phyloP scores from a whole-genome alignment of 2,888 invertebrate genomes.

The Cerastis rubricosa region DNA sequence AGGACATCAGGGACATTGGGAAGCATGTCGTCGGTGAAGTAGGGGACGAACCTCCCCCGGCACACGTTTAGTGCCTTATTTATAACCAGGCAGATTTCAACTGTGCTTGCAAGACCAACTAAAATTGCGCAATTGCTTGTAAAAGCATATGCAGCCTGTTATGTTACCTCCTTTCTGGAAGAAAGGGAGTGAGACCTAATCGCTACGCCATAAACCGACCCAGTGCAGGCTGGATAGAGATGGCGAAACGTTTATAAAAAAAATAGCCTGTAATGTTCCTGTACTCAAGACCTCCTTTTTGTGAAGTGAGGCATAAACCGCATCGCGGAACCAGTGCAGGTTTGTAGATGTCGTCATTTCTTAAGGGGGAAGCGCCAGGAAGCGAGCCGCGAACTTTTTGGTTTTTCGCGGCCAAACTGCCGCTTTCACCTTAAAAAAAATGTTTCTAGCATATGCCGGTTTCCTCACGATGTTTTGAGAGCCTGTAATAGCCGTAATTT shows the following conservation, averaged over 20 bases:
- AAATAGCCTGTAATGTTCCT: no score
- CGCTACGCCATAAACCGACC: background rate
- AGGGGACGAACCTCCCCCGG: conserved; percentile 72
- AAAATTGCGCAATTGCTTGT: background rate
- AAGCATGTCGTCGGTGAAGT: conserved; percentile 76
- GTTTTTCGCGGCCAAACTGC: no score
- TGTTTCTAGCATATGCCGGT: background rate
- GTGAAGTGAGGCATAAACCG: no score
- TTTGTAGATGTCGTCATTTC: background rate
- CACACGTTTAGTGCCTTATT: conserved; percentile 75
- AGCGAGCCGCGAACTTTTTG: no score
- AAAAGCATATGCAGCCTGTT: background rate
- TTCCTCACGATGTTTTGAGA: background rate
- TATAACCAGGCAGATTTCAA: conserved; percentile 20
- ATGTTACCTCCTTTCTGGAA: background rate
- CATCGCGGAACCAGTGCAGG: background rate
- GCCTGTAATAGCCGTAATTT: background rate
- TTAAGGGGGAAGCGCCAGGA: background rate
- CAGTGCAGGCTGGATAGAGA: background rate
- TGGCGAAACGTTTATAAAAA: background rate
- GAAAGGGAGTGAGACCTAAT: background rate
- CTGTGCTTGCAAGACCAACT: background rate
- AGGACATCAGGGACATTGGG: conserved; percentile 76
- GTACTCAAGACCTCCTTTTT: no score
- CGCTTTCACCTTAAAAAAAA: background rate